These are phyloP conservation scores for Stomatorhinus ivindoensis DNA, from an alignment of 2,113 vertebrate genomes.

Conservation along the genomic window DNA sequence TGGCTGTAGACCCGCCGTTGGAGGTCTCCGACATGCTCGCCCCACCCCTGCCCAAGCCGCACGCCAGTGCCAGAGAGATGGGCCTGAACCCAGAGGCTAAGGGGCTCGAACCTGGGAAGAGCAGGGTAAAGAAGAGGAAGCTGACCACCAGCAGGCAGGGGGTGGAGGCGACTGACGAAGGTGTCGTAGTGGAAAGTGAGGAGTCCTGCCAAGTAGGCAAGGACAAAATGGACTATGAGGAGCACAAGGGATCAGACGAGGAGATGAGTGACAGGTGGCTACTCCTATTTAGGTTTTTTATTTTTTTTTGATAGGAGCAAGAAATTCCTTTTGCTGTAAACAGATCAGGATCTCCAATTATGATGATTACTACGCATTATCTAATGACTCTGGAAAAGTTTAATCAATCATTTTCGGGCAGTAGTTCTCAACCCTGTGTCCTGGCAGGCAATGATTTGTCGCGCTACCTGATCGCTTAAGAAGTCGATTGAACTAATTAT, in stretches of 20 bases:
- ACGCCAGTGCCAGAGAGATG: constrained; percentile 49
- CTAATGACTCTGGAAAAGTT: background rate
- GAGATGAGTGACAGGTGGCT: constrained; percentile 98
- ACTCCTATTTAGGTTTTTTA: constrained; percentile 63
- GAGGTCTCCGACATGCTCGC: constrained; percentile 68
- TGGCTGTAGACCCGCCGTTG: constrained; percentile 83
- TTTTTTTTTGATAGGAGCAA: constrained; percentile 13
- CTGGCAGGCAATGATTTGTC: background rate
- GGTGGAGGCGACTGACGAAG: constrained; percentile 64
- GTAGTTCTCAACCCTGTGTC: constrained; percentile 4
- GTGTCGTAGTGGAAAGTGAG: constrained; percentile 66
- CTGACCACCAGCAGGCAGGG: constrained; percentile 64
- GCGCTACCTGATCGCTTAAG: background rate
- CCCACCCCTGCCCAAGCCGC: constrained; percentile 61
- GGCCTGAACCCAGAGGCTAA: constrained; percentile 32
- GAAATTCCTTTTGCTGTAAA: background rate
- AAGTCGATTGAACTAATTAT: constrained; percentile 8
- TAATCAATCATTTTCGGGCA: background rate
- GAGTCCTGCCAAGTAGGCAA: constrained; percentile 63
- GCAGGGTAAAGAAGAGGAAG: constrained; percentile 85
- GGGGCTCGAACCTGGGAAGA: constrained; percentile 62
- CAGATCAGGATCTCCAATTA: background rate
- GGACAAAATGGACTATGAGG: constrained; percentile 94
- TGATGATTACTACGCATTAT: background rate
- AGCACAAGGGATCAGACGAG: constrained; percentile 90